Conservation (phyloP, 2,113 vertebrate species). For the Ammospiza nelsoni region DNA sequence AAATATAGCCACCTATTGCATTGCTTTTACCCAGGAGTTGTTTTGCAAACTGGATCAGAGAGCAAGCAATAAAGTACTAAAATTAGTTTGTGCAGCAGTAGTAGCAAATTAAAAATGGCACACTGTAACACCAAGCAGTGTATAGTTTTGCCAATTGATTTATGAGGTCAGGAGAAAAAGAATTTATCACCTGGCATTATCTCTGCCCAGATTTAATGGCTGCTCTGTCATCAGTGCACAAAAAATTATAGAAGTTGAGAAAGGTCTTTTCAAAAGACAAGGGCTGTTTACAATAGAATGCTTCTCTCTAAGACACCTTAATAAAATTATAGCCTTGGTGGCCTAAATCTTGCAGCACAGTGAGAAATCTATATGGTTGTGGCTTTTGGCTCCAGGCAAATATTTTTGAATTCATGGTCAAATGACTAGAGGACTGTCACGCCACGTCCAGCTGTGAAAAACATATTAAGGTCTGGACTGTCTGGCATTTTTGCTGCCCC, state of each 20-base stretch:
- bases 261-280: conserved; percentile 16
- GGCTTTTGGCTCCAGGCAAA: background rate
- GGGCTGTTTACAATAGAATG: background rate
- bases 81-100: conserved; percentile 41
- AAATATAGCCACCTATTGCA: background rate
- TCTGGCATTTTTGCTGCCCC: background rate
- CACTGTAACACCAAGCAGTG: background rate
- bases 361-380: background rate
- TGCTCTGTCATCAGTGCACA: conserved; percentile 12
- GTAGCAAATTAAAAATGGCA: conserved; percentile 36
- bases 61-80: conserved; percentile 1
- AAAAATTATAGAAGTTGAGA: background rate
- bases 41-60: background rate
- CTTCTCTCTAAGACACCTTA: background rate
- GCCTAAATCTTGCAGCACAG: background rate
- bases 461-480: background rate
- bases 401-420: background rate
- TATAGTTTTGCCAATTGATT: conserved; percentile 41
- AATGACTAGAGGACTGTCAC: background rate
- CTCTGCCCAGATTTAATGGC: conserved; percentile 23
- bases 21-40: background rate
- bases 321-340: background rate
- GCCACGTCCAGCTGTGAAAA: background rate
- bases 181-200: conserved; percentile 44
- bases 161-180: conserved; percentile 32